phyloP scores from a whole-genome alignment of 1,140 invertebrate species.

The Triops longicaudatus region DNA sequence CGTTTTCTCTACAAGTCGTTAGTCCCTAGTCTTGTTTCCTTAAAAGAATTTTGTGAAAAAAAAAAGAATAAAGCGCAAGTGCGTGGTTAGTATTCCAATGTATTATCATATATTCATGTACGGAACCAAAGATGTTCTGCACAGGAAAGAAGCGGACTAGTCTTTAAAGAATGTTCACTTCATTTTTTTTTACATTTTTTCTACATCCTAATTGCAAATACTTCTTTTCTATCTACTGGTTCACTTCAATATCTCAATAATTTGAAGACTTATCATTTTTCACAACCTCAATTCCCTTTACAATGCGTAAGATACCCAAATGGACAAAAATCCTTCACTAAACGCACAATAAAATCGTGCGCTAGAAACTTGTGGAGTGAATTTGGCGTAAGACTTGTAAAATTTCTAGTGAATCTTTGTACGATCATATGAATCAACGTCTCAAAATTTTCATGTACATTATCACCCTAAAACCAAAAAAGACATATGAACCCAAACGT shows the following conservation, averaged over 20 bases:
- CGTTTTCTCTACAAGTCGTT: not conserved
- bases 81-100: not conserved
- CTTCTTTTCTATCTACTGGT: not conserved
- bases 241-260: not conserved
- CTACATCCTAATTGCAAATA: not conserved
- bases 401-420: not conserved
- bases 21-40: not conserved
- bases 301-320: not conserved
- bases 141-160: not conserved
- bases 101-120: not conserved
- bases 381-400: not conserved
- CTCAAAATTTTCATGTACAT: not conserved
- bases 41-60: not conserved
- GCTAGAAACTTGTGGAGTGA: not conserved
- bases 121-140: not conserved
- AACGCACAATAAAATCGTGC: not conserved
- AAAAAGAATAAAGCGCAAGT: not conserved
- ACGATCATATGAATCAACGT: not conserved
- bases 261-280: not conserved
- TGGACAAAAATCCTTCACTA: not conserved
- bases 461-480: not conserved
- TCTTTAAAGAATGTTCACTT: slow-evolving; percentile 14
- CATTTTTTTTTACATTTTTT: not conserved
- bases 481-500: not conserved
- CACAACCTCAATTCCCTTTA: no score